Percentiles rank a stretch among this genome's conserved stretches.
phyloP scores from a whole-genome alignment of 2,797 vertebrate genomes.

The Syngnathus acus region DNA sequence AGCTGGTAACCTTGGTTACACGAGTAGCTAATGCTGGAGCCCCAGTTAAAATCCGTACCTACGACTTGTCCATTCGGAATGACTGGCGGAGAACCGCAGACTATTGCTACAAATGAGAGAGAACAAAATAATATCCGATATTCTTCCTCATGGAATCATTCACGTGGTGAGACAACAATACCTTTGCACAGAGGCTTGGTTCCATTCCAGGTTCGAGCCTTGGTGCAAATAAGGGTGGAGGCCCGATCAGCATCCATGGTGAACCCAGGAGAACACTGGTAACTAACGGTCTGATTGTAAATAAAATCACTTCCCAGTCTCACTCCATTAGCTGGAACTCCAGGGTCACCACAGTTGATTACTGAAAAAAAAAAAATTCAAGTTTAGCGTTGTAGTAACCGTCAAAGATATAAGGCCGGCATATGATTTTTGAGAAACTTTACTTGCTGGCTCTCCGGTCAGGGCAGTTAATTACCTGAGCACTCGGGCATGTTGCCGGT shows the following conservation, averaged over 20 bases:
- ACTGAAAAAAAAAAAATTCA: conserved; percentile 59
- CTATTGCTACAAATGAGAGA: conserved; percentile 71
- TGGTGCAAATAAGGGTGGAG: conserved; percentile 84
- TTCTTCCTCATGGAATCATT: not conserved
- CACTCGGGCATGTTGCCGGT: conserved; percentile 90
- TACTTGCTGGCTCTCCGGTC: too few relatives aligned
- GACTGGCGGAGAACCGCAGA: conserved; percentile 78
- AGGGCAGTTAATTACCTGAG: conserved; percentile 68
- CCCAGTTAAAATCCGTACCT: conserved; percentile 90
- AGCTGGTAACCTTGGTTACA: conserved; percentile 97
- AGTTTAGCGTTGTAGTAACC: conserved; percentile 10
- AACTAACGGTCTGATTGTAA: conserved; percentile 79
- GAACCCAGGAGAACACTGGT: conserved; percentile 87
- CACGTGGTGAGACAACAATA: conserved; percentile 31
- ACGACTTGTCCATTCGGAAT: conserved; percentile 90
- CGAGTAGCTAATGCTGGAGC: conserved; percentile 86
- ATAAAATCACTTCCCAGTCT: conserved; percentile 83
- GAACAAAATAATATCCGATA: fast-evolving
- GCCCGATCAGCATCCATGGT: conserved; percentile 88
- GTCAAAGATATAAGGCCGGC: too few relatives aligned
- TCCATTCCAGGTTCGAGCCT: conserved; percentile 91
- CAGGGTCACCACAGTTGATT: conserved; percentile 94
- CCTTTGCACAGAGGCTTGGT: conserved; percentile 93
- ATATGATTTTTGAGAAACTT: too few relatives aligned
- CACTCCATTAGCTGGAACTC: conserved; percentile 88